Evolutionary conservation across 2,797 vertebrate genomes (phyloP), one percentile per base, ranked within the genome.

Genomic region (Gymnopithys bicolor): DNA sequence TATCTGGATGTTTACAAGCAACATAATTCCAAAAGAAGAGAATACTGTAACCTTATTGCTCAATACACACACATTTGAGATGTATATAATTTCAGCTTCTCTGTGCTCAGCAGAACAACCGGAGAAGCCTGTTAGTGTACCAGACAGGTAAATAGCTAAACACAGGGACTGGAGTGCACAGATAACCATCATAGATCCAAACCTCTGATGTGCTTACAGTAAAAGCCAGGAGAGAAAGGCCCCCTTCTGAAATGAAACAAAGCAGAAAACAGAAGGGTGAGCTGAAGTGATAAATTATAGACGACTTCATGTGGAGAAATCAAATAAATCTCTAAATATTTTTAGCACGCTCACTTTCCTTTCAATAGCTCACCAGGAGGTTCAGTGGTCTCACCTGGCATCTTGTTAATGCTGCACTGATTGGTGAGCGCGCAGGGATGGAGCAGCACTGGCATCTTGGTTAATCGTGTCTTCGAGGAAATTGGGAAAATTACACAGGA

Each of bases 321-420:
- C 62, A 93, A 92, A 96, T 84, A 89, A 90, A 95, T 96, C 66
- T 79, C 67, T 6, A 94, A 95, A 94, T 97, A 89, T 94, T 95
- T 97, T 96, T 93, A 97, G 89, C 78, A 37, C 13, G 10, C 37
- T 91, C 53, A 24, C 70, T 94, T 93, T 74, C 70, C 93, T 79
- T 87, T 89, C 79, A 94, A 4, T 60, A 87, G 69, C 84, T 93
- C 93, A 64, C 35, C 43, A 70, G 96, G 90, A 88, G 74, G 80
- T 87, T 90, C 82, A 73, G 53, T 85, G 46, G 56, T 85, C 89
- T 93, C 87, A 87, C 90, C 83, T 84, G 76, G 86, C 53, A 77
- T 59, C 62, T 69, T 84, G 17, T 87, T 93, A 95, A 84, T 68
- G 75, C 71, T 62, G 32, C 56, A 43, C 82, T 94, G 73, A 96